phyloP scores from a whole-genome alignment of 2,797 vertebrate species.

The Neosalanx taihuensis region DNA sequence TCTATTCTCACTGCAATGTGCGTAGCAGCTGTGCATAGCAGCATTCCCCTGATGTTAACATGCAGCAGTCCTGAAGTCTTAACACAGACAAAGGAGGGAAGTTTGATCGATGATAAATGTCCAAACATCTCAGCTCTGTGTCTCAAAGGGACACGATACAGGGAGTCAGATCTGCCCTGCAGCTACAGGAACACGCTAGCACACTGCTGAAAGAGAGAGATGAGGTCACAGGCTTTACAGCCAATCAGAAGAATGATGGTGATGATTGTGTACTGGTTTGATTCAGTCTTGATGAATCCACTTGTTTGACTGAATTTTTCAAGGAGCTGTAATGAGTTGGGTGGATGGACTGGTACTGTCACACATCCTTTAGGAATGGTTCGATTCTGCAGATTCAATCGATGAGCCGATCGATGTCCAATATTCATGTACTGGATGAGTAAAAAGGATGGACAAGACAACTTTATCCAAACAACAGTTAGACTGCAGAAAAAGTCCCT shows the following conservation, averaged over 20 bases:
- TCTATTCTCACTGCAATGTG: not conserved
- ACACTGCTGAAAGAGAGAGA: not conserved
- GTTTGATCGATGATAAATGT: slow-evolving; percentile 35
- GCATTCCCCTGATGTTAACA: not conserved
- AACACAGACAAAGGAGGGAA: slow-evolving; percentile 34
- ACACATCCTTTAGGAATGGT: too few species aligned
- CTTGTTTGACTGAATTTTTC: too few species aligned
- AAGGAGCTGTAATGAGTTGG: too few species aligned
- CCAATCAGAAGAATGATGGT: too few species aligned
- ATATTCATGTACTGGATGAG: not conserved
- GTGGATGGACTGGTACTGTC: too few species aligned
- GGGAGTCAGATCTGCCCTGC: slow-evolving; percentile 6
- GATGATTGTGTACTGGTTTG: too few species aligned
- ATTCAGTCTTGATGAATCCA: too few species aligned
- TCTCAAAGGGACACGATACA: slow-evolving; percentile 43
- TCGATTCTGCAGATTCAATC: not conserved
- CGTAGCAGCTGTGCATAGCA: not conserved
- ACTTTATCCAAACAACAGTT: not conserved
- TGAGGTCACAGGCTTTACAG: not conserved
- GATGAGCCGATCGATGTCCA: too few species aligned
- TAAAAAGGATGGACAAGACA: not conserved
- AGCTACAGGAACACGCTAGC: slow-evolving; percentile 1
- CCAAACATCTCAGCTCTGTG: slow-evolving; percentile 13
- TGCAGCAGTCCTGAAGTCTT: slow-evolving; percentile 51
- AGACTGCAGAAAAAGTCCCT: not conserved